These are phyloP conservation scores for Hecatera dysodea DNA, from an alignment of 2,888 invertebrate genomes.

Conservation along the genomic window DNA sequence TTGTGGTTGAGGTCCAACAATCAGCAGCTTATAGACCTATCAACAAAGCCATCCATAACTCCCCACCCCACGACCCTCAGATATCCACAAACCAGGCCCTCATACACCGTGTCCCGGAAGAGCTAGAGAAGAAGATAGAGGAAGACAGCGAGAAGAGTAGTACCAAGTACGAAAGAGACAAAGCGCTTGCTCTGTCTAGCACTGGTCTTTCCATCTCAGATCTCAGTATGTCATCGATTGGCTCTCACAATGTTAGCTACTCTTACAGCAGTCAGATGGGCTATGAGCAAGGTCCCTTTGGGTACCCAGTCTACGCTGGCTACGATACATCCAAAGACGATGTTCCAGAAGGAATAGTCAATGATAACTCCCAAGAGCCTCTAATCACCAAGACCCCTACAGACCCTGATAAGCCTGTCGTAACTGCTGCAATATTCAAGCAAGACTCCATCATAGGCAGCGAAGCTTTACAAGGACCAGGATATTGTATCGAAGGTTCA, in stretches of 20 bases:
- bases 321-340: conserved; percentile 88
- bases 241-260: conserved; percentile 94
- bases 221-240: conserved; percentile 93
- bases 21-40: conserved; percentile 83
- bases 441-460: conserved; percentile 90
- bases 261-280: conserved; percentile 95
- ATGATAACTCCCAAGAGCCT: conserved; percentile 88
- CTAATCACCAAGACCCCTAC: conserved; percentile 87
- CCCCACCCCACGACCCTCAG: conserved; percentile 83
- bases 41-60: conserved; percentile 78
- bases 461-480: conserved; percentile 85
- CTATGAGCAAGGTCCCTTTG: conserved; percentile 94
- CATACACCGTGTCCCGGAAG: conserved; percentile 86
- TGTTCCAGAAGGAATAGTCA: conserved; percentile 78
- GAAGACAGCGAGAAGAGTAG: conserved; percentile 82
- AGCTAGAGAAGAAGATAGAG: conserved; percentile 79
- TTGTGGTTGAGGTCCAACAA: conserved; percentile 93
- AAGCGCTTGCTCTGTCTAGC: conserved; percentile 90
- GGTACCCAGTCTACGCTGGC: conserved; percentile 92
- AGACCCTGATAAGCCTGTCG: conserved; percentile 92
- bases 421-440: conserved; percentile 93
- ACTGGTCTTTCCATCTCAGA: conserved; percentile 96
- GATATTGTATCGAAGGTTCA: conserved; percentile 88
- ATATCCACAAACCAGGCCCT: conserved; percentile 88
- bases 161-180: conserved; percentile 80